Percentiles rank a stretch among this genome's conserved stretches.
These are phyloP conservation scores for Drosophila auraria DNA, from an alignment of 1,140 invertebrate species.

Conservation along the genomic window DNA sequence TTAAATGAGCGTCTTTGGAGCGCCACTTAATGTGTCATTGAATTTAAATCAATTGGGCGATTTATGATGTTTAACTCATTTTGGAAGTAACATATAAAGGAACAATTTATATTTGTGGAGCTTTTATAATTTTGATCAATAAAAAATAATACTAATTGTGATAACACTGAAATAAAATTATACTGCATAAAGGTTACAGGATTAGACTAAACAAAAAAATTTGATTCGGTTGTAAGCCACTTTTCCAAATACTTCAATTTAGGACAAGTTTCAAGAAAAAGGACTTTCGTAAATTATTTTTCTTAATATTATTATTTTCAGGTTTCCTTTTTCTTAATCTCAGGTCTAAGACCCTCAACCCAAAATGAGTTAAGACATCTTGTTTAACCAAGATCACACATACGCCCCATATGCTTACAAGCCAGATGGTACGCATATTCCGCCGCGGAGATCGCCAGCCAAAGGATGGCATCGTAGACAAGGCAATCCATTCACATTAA, in stretches of 20 bases:
- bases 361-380: constrained; percentile 8
- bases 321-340: too few relatives aligned
- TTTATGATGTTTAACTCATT: constrained; percentile 5
- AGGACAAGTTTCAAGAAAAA: too few relatives aligned
- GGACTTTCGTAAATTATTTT: background rate
- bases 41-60: constrained; percentile 60
- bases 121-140: too few relatives aligned
- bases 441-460: background rate
- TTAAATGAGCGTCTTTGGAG: constrained; percentile 75
- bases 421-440: constrained; percentile 2
- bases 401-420: constrained; percentile 25
- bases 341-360: background rate
- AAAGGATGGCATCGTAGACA: constrained; percentile 26
- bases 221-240: too few relatives aligned
- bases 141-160: too few relatives aligned
- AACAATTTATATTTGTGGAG: too few relatives aligned
- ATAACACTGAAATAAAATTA: too few relatives aligned
- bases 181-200: too few relatives aligned
- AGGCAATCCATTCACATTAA: constrained; percentile 52
- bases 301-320: background rate
- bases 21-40: constrained; percentile 79
- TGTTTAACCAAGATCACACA: constrained; percentile 22
- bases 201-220: too few relatives aligned
- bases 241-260: background rate
- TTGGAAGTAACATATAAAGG: background rate